Evolutionary conservation across 2,888 invertebrate genomes (phyloP), one percentile per base, ranked within the genome.

Genomic region (Notodonta ziczac): DNA sequence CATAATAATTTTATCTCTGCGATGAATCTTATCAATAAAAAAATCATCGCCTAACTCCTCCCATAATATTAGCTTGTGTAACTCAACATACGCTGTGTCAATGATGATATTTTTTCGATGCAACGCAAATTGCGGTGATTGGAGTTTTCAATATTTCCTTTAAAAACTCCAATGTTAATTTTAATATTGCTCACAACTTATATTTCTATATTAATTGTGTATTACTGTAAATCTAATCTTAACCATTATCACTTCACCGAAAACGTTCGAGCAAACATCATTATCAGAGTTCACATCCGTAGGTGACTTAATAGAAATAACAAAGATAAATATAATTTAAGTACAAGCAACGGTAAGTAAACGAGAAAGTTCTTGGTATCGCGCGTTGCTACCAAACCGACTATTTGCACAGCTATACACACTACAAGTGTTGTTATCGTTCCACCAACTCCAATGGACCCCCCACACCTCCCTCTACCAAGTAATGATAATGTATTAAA

Each of bases 341-440:
- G 81, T 77, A 79, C 71, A 80, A 77, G 78, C 71, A 80, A 77
- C 77, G 67, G 69, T 82, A 83, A 80, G 85, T 84, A 88, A 88
- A 90, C 83, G 82, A 83, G 86, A 87, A 84, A 89, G 84, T 92
- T 91, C 90, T 88, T 75, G 77, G 89, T 90, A 91, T 82, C 77
- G 85, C 76, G 81, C 84, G 83, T 65, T 86, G 87, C 89, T 89
- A 90, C 91, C 88, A 88, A 83, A 87, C 83, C 81, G 77, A 76
- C 83, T 78, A 88, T 93, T 93, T 90, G 87, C 85, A 85, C 93
- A 93, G 93, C 93, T 93, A 93, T 86, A 84, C 84, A 92, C 92
- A 92, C 92, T 83, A 68, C 69, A 80, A 71, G 69, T 85, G 87
- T 84, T 85, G 84, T 87, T 91, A 89, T 89, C 89, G 78, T 72